phyloP scores from a whole-genome alignment of 2,113 vertebrate species.

The Trinectes maculatus region DNA sequence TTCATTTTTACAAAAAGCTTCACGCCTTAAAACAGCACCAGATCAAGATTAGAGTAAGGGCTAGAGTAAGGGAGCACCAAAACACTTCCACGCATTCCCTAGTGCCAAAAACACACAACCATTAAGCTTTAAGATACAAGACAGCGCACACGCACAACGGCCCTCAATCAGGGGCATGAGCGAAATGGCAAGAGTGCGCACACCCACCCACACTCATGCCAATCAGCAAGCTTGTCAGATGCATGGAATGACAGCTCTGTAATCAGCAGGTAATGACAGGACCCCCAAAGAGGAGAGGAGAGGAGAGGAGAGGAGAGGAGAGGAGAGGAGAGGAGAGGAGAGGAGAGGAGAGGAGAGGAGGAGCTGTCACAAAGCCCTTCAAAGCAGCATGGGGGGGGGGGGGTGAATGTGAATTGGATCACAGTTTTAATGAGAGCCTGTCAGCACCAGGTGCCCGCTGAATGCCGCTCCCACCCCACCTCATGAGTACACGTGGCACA shows the following conservation, averaged over 20 bases:
- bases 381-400: slow-evolving; percentile 42
- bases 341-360: slow-evolving; percentile 18
- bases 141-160: slow-evolving; percentile 35
- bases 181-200: slow-evolving; percentile 27
- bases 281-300: slow-evolving; percentile 15
- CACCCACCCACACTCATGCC: slow-evolving; percentile 36
- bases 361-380: slow-evolving; percentile 65
- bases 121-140: slow-evolving; percentile 20
- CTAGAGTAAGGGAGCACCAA: slow-evolving; percentile 18
- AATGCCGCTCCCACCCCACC: slow-evolving; percentile 50
- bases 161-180: too few relatives aligned
- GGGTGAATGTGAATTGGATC: slow-evolving; percentile 62
- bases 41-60: slow-evolving; percentile 66
- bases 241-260: slow-evolving; percentile 63
- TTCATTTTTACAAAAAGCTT: slow-evolving; percentile 46
- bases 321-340: slow-evolving; percentile 3
- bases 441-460: slow-evolving; percentile 73
- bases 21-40: slow-evolving; percentile 13
- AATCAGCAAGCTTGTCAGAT: slow-evolving; percentile 63
- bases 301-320: slow-evolving; percentile 8
- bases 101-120: slow-evolving; percentile 43
- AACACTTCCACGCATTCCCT: slow-evolving; percentile 6
- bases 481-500: slow-evolving; percentile 5
- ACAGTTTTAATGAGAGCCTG: slow-evolving; percentile 67
- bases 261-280: slow-evolving; percentile 73